phyloP scores from a whole-genome alignment of 2,797 vertebrate genomes.

The Ammospiza maritima region DNA sequence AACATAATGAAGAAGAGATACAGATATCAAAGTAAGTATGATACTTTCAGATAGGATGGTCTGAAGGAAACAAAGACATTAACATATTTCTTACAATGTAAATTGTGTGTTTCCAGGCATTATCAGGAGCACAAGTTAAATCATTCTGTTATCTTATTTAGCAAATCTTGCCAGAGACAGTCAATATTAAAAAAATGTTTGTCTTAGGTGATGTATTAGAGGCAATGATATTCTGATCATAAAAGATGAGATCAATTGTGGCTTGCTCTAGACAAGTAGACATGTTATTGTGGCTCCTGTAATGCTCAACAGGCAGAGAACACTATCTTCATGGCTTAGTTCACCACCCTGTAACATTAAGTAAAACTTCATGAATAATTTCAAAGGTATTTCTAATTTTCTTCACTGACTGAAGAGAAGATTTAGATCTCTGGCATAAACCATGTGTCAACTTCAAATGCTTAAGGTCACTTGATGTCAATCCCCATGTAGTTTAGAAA shows the following conservation, averaged over 20 bases:
- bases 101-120: not conserved
- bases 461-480: not conserved
- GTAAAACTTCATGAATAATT: not conserved
- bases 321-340: not conserved
- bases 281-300: not conserved
- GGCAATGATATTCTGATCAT: not conserved
- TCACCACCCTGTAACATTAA: not conserved
- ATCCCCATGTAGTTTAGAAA: not conserved
- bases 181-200: not conserved
- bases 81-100: not conserved
- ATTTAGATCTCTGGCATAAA: not conserved
- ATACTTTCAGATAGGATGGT: not conserved
- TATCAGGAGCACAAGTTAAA: not conserved
- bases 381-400: not conserved
- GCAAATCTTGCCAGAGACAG: not conserved
- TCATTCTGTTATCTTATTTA: not conserved
- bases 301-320: not conserved
- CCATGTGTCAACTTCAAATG: not conserved
- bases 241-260: not conserved
- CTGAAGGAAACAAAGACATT: not conserved
- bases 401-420: not conserved
- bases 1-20: not conserved
- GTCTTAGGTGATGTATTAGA: not conserved
- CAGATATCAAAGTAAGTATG: not conserved
- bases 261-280: not conserved